A percentile compares a stretch with the other conserved stretches of the same genome.
Conservation (phyloP, 2,797 vertebrate species). For the Ceryle rudis region DNA sequence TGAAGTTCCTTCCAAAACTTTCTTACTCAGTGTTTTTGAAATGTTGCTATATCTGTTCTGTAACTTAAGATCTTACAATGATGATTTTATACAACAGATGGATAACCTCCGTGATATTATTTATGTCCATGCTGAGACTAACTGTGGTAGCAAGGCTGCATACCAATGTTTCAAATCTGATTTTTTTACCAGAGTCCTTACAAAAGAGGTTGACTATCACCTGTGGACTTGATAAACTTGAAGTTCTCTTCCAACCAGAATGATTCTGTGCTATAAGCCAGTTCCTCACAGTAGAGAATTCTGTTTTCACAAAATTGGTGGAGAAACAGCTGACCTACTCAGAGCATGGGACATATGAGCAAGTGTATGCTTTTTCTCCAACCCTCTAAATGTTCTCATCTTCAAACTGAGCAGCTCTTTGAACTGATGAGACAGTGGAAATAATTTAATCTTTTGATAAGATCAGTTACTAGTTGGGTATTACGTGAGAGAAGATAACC, state of each 20-base stretch:
- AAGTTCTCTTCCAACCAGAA: too few relatives aligned
- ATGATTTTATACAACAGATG: not conserved
- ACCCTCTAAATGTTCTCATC: not conserved
- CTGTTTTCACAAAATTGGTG: not conserved
- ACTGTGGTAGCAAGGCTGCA: not conserved
- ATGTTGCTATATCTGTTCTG: not conserved
- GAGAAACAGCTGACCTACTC: not conserved
- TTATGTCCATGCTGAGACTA: not conserved
- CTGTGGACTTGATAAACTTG: too few relatives aligned
- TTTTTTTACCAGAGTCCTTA: not conserved
- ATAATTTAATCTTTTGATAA: not conserved
- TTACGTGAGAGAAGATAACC: not conserved
- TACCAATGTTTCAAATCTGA: not conserved
- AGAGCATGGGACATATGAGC: not conserved
- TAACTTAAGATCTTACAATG: not conserved
- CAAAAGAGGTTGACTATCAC: not conserved
- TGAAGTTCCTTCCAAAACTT: not conserved
- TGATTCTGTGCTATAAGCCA: not conserved
- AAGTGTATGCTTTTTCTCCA: not conserved
- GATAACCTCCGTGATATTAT: not conserved
- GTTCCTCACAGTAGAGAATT: not conserved
- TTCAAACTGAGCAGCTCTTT: not conserved
- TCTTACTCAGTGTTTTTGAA: not conserved
- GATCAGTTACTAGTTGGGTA: not conserved
- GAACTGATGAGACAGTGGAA: not conserved